Base-by-base conservation (phyloP, 2,797 vertebrate genomes). In the Lacerta bilineata region DNA sequence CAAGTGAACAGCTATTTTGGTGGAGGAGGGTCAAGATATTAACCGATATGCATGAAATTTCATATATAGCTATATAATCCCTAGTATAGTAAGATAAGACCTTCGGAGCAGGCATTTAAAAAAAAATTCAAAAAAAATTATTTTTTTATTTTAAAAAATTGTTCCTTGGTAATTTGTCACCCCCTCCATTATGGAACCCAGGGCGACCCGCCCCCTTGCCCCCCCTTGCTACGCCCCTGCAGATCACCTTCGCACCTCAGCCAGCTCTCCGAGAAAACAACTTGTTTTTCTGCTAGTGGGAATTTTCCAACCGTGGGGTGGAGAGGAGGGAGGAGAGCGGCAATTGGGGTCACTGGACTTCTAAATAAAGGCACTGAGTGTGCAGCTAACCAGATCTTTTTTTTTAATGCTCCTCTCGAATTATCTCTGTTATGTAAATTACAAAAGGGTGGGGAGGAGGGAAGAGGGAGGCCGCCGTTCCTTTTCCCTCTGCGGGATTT, bases 401-500 rank as follows among this genome's bases (percentile, higher is more conserved):
- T 39, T 39, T 33, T 6, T n/a, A 84, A 81, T 17, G 36, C 59
- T 41, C 43, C 87, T 87, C 5, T 92, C 90, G 91, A 15, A 1
- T 92, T 87, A 88, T 76, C 18, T 4, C 86, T 74, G 93, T 61
- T 83, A 0, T 4, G 0, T 25, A 0, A 80, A 0, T 4, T 20
- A 79, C 76, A 88, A 39, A 2, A 61, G 90, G 88, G 85, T 87
- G 15, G 33, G 20, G 23, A 13, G 33, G 3, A 71, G 85, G 89
- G 84, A 80, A 9, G 61, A 0, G 39, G 68, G 83, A 41, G 18
- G 29, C 10, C 3, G 46, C 33, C 15, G 71, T 2, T 88, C 15
- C 50, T 0, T 0, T 78, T 89, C 90, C 3, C 91, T 36, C 88
- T 0, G 80, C 13, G 93, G 93, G 95, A 96, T 95, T 96, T 94